Evolutionary conservation across 2,797 vertebrate genomes (phyloP).

Genomic region (Onychomys torridus): DNA sequence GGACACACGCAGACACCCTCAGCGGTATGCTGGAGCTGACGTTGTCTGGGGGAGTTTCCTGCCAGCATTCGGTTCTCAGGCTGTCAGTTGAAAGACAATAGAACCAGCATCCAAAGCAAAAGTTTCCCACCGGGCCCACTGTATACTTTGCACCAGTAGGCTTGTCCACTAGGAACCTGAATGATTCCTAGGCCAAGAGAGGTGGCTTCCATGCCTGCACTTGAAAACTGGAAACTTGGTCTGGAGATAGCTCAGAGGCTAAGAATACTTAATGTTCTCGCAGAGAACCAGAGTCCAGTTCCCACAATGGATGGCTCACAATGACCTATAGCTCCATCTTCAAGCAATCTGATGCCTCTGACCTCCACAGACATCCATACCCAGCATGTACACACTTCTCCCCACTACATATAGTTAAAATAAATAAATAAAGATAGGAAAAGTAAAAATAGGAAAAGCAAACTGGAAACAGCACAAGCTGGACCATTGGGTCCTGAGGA

Average conservation of each 20-base stretch:
- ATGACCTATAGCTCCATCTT: neutral
- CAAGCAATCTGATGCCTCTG: neutral
- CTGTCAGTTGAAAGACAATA: neutral
- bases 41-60: neutral
- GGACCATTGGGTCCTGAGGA: neutral
- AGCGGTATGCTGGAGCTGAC: no score
- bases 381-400: neutral
- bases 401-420: no score
- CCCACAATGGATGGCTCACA: neutral
- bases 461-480: neutral
- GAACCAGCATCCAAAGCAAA: neutral
- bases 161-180: neutral
- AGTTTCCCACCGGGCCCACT: no score
- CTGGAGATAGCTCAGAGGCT: neutral
- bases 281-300: neutral
- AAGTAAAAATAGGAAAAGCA: neutral
- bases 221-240: neutral
- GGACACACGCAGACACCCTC: neutral
- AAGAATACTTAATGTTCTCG: no score
- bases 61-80: neutral
- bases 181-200: neutral
- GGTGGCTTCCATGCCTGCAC: neutral
- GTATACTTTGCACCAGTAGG: neutral
- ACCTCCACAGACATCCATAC: no score
- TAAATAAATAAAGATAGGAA: neutral